A percentile compares a stretch with the other conserved stretches of the same genome.
Evolutionary conservation across 2,888 invertebrate species (phyloP).

Genomic region (Chirona hameri): DNA sequence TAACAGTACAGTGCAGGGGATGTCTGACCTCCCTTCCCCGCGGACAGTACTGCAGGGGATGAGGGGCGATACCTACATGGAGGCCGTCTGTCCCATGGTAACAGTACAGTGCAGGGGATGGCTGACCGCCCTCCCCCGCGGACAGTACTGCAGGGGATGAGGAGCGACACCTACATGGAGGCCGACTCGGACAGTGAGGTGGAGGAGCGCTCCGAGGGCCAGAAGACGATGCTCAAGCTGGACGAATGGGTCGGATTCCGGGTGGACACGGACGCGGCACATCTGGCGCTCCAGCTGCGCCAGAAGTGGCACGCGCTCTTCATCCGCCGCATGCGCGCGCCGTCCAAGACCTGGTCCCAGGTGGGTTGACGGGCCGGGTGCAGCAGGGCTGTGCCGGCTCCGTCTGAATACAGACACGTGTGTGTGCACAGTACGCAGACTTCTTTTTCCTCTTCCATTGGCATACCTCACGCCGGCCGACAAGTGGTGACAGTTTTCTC

Average conservation of each 20-base stretch:
- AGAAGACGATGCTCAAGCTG: constrained; percentile 56
- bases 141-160: not conserved
- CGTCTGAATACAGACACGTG: no score
- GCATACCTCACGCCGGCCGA: no score
- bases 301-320: constrained; percentile 70
- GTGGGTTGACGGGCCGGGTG: constrained; percentile 38
- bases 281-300: constrained; percentile 62
- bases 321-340: constrained; percentile 52
- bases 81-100: no score
- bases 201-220: constrained; percentile 48
- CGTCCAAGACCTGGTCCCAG: constrained; percentile 51
- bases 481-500: no score
- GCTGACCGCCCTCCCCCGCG: not conserved
- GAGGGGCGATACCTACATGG: constrained; percentile 35
- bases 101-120: no score
- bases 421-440: no score
- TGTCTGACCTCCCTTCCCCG: not conserved
- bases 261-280: constrained; percentile 63
- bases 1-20: no score
- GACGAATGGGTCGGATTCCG: constrained; percentile 73
- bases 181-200: constrained; percentile 42
- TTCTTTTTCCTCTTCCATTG: no score
- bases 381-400: not conserved
- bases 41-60: not conserved
- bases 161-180: constrained; percentile 37